These are phyloP conservation scores for Tenthredo livida DNA, from an alignment of 2,888 invertebrate species.

Conservation along the genomic window DNA sequence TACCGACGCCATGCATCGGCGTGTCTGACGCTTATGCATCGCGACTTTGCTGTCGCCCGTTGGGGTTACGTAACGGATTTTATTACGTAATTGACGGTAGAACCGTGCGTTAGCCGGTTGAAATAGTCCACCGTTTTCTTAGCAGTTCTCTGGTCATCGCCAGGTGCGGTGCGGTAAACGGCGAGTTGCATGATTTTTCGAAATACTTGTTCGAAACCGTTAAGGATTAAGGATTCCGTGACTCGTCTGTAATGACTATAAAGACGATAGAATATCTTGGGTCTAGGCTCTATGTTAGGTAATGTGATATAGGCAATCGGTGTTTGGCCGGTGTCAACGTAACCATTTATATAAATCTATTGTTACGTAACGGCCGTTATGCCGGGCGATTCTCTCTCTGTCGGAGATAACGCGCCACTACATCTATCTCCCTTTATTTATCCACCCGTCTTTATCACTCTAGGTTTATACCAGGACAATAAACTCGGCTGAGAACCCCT, in stretches of 20 bases:
- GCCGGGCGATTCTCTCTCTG: constrained; percentile 66
- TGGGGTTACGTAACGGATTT: constrained; percentile 75
- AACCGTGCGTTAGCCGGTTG: neutral
- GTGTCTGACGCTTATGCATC: constrained; percentile 68
- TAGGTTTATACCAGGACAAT: neutral
- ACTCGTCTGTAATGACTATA: neutral
- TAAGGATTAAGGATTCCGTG: neutral
- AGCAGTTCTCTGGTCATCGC: neutral
- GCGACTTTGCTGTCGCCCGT: constrained; percentile 68
- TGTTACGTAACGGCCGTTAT: constrained; percentile 71
- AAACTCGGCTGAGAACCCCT: constrained; percentile 28
- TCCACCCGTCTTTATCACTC: neutral
- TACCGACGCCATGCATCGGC: constrained; percentile 25
- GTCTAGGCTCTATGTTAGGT: constrained; percentile 7
- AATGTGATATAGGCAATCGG: constrained; percentile 42
- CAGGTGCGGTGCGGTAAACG: neutral
- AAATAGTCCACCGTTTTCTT: constrained; percentile 13
- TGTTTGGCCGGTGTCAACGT: constrained; percentile 74
- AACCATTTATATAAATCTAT: constrained; percentile 78
- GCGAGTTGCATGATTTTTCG: neutral
- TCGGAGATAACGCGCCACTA: constrained; percentile 5
- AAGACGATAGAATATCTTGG: neutral
- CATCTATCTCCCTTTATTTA: neutral
- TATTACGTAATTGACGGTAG: constrained; percentile 74
- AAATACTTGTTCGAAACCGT: neutral